These are phyloP conservation scores for Anguilla anguilla DNA, from an alignment of 2,797 vertebrate species.

Conservation along the genomic window DNA sequence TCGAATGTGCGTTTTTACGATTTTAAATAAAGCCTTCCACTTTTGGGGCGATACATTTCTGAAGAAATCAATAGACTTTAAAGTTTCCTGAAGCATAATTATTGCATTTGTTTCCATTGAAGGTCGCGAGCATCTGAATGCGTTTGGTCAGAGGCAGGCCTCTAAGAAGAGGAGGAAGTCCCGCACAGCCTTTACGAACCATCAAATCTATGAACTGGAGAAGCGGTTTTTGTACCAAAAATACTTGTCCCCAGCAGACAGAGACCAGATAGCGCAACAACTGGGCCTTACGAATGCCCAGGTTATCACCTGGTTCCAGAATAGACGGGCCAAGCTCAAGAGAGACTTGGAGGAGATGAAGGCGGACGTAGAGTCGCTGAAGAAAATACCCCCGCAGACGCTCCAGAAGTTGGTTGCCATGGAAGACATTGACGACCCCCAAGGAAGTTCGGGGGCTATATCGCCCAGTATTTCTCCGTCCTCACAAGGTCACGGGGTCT, in stretches of 20 bases:
- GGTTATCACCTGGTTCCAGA: slow-evolving; percentile 97
- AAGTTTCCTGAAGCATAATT: slow-evolving; percentile 30
- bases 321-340: slow-evolving; percentile 89
- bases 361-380: slow-evolving; percentile 89
- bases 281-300: slow-evolving; percentile 89
- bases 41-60: not conserved
- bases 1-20: not conserved
- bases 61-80: not conserved
- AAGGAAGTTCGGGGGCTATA: slow-evolving; percentile 61
- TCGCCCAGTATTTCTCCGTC: slow-evolving; percentile 72
- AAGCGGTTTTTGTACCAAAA: slow-evolving; percentile 89
- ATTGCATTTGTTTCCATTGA: slow-evolving; percentile 32
- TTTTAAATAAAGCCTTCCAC: not conserved
- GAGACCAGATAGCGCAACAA: slow-evolving; percentile 88
- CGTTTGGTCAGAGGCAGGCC: slow-evolving; percentile 74
- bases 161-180: slow-evolving; percentile 89
- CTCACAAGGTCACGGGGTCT: slow-evolving; percentile 69
- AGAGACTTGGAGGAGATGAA: slow-evolving; percentile 93
- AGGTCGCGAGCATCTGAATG: slow-evolving; percentile 79
- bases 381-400: slow-evolving; percentile 82
- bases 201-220: slow-evolving; percentile 94
- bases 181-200: slow-evolving; percentile 92
- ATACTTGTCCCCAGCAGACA: slow-evolving; percentile 88
- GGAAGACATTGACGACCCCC: slow-evolving; percentile 68
- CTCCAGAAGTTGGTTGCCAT: slow-evolving; percentile 81